Conservation (phyloP, 2,797 vertebrate species). For the Micropoecilia bifurca region DNA sequence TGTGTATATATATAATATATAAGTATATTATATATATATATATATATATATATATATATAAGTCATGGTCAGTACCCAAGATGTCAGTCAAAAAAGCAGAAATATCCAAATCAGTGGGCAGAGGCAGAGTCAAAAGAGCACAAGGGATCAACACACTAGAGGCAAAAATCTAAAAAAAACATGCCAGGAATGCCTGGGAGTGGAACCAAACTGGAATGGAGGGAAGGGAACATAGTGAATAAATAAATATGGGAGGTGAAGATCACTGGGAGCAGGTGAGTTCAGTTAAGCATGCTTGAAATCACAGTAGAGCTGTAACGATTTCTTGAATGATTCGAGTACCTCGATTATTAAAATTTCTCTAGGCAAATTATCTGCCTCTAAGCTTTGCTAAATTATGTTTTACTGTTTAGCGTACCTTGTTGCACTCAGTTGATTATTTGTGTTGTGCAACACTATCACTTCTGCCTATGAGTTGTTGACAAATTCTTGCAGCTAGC, state of each 20-base stretch:
- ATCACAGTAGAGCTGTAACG: neutral
- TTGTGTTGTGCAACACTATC: too few species aligned
- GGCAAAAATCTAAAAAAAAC: neutral
- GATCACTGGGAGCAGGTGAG: neutral
- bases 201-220: neutral
- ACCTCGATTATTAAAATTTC: too few species aligned
- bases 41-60: neutral
- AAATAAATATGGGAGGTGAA: neutral
- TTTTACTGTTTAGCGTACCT: too few species aligned
- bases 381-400: too few species aligned
- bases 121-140: neutral
- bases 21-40: too few species aligned
- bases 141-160: neutral
- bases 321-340: too few species aligned
- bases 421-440: too few species aligned
- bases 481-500: too few species aligned
- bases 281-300: neutral
- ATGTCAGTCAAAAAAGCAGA: neutral
- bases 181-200: neutral
- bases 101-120: neutral
- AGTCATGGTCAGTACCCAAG: neutral
- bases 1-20: too few species aligned
- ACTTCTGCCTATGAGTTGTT: too few species aligned
- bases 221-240: neutral
- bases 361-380: too few species aligned